phyloP scores from a whole-genome alignment of 2,113 vertebrate genomes.

The Esox niger region DNA sequence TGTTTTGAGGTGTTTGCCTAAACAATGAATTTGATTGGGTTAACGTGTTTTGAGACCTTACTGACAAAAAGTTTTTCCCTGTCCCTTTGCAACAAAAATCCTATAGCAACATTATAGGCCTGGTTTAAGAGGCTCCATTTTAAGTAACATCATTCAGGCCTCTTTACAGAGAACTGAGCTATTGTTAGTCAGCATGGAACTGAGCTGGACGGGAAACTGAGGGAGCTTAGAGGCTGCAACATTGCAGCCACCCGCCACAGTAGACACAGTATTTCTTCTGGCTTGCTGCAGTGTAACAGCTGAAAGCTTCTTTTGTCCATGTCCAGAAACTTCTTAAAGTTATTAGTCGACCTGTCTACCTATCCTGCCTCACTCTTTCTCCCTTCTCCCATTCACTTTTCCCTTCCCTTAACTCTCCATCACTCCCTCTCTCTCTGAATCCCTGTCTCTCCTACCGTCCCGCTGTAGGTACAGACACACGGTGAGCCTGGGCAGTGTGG shows the following conservation, averaged over 20 bases:
- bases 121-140: no score
- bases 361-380: not conserved
- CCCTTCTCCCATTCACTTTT: not conserved
- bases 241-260: constrained; percentile 6
- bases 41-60: no score
- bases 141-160: no score
- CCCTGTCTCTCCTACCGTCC: not conserved
- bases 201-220: constrained; percentile 38
- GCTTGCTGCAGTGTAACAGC: constrained; percentile 1
- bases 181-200: constrained; percentile 32
- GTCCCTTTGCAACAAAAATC: no score
- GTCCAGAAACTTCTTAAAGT: not conserved
- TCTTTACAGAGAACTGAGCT: no score
- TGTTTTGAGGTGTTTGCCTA: no score
- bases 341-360: not conserved
- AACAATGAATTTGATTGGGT: no score
- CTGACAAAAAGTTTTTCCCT: no score
- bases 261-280: constrained; percentile 31
- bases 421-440: not conserved
- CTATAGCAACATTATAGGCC: no score
- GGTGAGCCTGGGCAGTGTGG: constrained; percentile 72
- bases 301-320: not conserved
- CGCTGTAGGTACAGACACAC: constrained; percentile 72
- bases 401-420: not conserved
- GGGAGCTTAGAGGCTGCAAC: constrained; percentile 42